Conservation (phyloP, 2,888 invertebrate genomes). For the Tholera decimalis region DNA sequence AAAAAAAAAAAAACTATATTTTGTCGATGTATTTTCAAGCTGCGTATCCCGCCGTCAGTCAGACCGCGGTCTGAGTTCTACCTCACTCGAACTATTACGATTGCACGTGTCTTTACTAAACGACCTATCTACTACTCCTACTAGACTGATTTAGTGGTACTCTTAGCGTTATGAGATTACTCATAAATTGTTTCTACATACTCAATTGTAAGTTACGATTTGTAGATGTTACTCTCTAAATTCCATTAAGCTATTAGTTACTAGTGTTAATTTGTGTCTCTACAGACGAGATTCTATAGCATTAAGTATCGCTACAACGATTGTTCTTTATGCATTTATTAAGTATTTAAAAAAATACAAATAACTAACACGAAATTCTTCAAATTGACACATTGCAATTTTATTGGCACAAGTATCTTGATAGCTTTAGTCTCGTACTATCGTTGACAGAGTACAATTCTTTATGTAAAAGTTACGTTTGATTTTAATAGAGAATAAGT, state of each 20-base stretch:
- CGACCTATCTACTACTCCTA: conserved; percentile 84
- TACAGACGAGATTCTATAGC: conserved; percentile 69
- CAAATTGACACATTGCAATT: conserved; percentile 83
- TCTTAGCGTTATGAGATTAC: conserved; percentile 81
- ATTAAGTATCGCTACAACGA: conserved; percentile 86
- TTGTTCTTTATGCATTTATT: conserved; percentile 83
- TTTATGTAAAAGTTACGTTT: conserved; percentile 65
- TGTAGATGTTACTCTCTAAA: conserved; percentile 72
- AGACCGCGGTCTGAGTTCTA: conserved; percentile 72
- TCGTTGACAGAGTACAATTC: conserved; percentile 71
- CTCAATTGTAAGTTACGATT: conserved; percentile 78
- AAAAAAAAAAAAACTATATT: neutral
- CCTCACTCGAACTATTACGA: conserved; percentile 80
- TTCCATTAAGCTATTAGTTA: conserved; percentile 70
- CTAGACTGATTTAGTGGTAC: conserved; percentile 90
- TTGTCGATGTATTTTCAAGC: neutral
- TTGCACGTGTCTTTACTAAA: conserved; percentile 81
- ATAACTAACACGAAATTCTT: conserved; percentile 75
- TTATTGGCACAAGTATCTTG: conserved; percentile 86
- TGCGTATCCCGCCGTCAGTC: conserved; percentile 47
- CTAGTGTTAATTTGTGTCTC: conserved; percentile 69
- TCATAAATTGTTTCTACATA: conserved; percentile 73
- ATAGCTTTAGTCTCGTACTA: conserved; percentile 80
- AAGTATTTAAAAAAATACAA: conserved; percentile 68
- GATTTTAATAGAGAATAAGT: conserved; percentile 65